Evolutionary conservation across 2,113 vertebrate genomes (phyloP), one percentile per base, ranked within the genome.

Genomic region (Martes martes): DNA sequence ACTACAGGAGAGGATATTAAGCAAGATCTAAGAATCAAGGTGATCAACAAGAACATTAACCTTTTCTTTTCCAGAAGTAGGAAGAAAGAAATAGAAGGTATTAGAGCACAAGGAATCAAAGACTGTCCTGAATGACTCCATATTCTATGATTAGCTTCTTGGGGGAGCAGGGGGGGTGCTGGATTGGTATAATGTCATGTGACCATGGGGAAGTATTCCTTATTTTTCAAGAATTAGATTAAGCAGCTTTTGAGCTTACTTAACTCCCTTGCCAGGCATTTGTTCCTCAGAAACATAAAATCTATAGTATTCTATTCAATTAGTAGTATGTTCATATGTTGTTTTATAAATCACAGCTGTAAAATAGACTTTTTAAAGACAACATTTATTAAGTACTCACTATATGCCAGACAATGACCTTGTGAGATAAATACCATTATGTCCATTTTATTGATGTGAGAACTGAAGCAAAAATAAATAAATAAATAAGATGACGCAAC

Each of bases 1-100:
- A 89, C 97, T 90, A 97, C 96, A 63, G 98, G 98, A 98, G 97
- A 98, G 93, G 96, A 95, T 97, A 95, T 98, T 96, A 98, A 97
- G 98, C 92, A 96, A 97, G 96, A 97, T 88, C 96, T 96, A 97
- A 96, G 96, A 98, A 97, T 94, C 97, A 96, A 98, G 91, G 89
- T 93, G 85, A 97, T 97, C 96, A 97, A 97, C 96, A 96, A 91
- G 95, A 96, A 95, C 95, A 83, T 97, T 98, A 98, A 98, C 97
- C 83, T 98, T 94, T 97, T 96, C 88, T 96, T 98, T 96, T n/a
- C 78, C 89, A 97, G 92, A 80, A 98, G 80, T 14, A 81, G 59
- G 59, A 91, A 90, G 42, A 67, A 93, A 39, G 59, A 95, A 94
- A 96, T 31, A 93, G 6, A 86, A 42, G 28, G 8, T 42, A 47